These are phyloP conservation scores for Phoeniculus purpureus DNA, from an alignment of 2,797 vertebrate genomes.

Conservation along the genomic window DNA sequence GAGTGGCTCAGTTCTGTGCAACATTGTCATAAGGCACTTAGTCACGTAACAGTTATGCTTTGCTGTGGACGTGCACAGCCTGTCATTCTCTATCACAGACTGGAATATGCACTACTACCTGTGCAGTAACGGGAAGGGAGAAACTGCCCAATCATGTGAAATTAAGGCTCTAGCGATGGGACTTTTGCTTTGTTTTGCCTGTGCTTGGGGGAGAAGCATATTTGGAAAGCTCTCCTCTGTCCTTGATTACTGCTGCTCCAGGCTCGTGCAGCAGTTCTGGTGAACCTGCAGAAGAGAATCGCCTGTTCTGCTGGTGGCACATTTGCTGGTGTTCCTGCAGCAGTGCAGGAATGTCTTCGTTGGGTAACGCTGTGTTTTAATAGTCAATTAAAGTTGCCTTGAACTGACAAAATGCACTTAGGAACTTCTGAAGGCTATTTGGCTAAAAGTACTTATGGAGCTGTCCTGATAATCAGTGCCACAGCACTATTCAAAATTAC, in stretches of 20 bases:
- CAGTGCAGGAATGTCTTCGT: conserved; percentile 28
- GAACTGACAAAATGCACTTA: conserved; percentile 46
- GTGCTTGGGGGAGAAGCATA: not conserved
- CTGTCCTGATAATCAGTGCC: conserved; percentile 19
- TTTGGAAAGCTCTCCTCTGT: not conserved
- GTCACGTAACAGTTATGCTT: not conserved
- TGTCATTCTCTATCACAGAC: not conserved
- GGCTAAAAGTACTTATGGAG: conserved; percentile 34
- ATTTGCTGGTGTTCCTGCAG: conserved; percentile 35
- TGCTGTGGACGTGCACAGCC: not conserved
- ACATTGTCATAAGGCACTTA: accelerated
- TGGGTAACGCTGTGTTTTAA: conserved; percentile 37
- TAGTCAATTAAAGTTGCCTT: conserved; percentile 55
- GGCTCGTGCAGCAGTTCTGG: not conserved
- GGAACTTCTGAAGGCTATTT: conserved; percentile 35
- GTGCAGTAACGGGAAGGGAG: not conserved
- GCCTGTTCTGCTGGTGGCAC: not conserved
- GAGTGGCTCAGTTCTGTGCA: not conserved
- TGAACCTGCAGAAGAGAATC: conserved; percentile 26
- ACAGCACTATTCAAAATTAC: not conserved
- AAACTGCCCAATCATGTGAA: not conserved
- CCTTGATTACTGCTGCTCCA: not conserved
- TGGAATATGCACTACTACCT: not conserved
- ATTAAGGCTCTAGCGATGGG: not conserved
- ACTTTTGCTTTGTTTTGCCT: not conserved